These are phyloP conservation scores for Tethea ocularis DNA, from an alignment of 2,888 invertebrate genomes.

Conservation along the genomic window DNA sequence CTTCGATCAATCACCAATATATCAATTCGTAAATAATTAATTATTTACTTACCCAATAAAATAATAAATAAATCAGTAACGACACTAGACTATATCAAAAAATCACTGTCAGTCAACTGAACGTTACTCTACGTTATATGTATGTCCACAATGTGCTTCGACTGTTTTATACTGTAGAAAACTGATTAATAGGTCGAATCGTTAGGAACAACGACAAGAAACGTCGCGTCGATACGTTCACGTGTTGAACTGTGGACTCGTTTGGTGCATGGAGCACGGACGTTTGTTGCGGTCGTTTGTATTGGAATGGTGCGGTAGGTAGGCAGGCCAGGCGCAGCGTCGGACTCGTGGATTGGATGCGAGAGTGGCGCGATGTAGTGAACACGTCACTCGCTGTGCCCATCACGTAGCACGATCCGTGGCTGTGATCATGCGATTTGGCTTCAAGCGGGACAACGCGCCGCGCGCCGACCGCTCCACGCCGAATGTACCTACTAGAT, in stretches of 20 bases:
- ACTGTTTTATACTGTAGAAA: background rate
- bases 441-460: background rate
- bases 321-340: conserved; percentile 38
- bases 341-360: conserved; percentile 65
- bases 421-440: conserved; percentile 40
- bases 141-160: background rate
- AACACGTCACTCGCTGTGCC: conserved; percentile 63
- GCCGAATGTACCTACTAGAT: too few relatives aligned
- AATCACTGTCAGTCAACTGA: background rate
- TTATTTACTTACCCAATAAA: background rate
- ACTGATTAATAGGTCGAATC: conserved; percentile 10
- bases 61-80: background rate
- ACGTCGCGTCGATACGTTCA: conserved; percentile 40
- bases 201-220: conserved; percentile 20
- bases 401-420: conserved; percentile 33
- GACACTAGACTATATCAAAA: background rate
- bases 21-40: too few relatives aligned
- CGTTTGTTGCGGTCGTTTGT: conserved; percentile 27
- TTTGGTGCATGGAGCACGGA: conserved; percentile 20
- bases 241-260: conserved; percentile 60
- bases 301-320: conserved; percentile 28
- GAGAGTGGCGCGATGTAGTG: conserved; percentile 72
- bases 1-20: too few relatives aligned
- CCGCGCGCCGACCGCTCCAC: background rate
- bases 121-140: background rate